Conservation (phyloP, 2,113 vertebrate genomes). For the Hypanus sabinus region DNA sequence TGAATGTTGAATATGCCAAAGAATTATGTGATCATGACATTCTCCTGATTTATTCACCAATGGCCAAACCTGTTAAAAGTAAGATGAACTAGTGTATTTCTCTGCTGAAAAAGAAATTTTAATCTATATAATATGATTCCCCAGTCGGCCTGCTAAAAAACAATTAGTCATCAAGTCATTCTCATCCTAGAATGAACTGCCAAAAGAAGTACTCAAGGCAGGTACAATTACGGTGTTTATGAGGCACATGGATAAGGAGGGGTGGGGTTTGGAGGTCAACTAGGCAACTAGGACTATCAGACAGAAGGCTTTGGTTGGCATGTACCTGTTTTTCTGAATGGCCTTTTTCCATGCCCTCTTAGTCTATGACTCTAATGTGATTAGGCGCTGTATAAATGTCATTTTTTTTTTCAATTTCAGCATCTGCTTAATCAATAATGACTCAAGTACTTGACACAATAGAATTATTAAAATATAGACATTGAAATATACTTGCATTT, state of each 20-base stretch:
- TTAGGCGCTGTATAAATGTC: not conserved
- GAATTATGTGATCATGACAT: not conserved
- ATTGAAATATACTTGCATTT: not conserved
- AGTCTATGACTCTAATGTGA: not conserved
- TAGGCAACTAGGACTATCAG: no score
- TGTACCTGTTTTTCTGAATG: no score
- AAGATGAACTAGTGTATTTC: not conserved
- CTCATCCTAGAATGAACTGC: no score
- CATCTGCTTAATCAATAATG: not conserved
- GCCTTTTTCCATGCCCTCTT: no score
- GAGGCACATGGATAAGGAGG: no score
- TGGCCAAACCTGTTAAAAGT: not conserved
- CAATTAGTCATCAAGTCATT: not conserved
- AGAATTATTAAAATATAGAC: no score
- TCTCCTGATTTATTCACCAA: not conserved
- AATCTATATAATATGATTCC: not conserved
- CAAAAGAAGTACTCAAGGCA: no score
- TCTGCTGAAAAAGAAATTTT: not conserved
- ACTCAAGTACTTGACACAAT: not conserved
- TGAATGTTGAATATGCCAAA: not conserved
- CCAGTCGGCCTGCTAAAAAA: not conserved
- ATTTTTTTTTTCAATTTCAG: not conserved
- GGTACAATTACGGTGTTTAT: no score
- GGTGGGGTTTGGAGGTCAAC: no score
- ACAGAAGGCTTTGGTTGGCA: no score